These are phyloP conservation scores for Parapristionchus giblindavisi DNA, from an alignment of 2,888 invertebrate species.

Conservation along the genomic window DNA sequence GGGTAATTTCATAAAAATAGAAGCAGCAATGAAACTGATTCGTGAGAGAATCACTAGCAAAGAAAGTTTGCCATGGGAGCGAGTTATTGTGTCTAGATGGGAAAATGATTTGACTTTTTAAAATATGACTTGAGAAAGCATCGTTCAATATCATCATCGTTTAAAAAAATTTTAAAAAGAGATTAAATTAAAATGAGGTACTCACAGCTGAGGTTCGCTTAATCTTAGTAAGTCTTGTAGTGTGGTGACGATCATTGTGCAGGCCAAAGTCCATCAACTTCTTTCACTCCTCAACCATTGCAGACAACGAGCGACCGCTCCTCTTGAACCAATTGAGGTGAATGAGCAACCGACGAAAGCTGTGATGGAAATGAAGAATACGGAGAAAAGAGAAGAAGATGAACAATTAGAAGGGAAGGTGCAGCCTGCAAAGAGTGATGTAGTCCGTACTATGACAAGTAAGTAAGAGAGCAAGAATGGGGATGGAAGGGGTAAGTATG, in stretches of 20 bases:
- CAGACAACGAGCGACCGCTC: constrained; percentile 3
- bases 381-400: neutral
- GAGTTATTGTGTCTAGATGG: no score
- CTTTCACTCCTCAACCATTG: constrained; percentile 8
- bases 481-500: neutral
- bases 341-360: neutral
- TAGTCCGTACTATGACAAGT: neutral
- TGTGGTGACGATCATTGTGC: constrained; percentile 37
- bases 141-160: no score
- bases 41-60: no score
- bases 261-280: constrained; percentile 34
- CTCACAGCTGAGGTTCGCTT: neutral
- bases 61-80: no score
- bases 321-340: neutral
- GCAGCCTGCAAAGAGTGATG: neutral
- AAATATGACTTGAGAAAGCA: no score
- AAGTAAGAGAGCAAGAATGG: neutral
- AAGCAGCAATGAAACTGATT: no score
- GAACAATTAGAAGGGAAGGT: neutral
- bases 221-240: neutral
- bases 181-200: neutral
- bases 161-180: neutral
- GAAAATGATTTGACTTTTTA: no score
- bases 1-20: no score
- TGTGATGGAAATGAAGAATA: neutral